Conservation (phyloP, 2,113 vertebrate genomes). For the Macaca fascicularis region T2T-MFA8v1.1 NC_088391.1:63548501-63549000, state of each 20-base stretch:
- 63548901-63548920: not conserved
- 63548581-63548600: not conserved
- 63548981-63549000: slow-evolving; percentile 36
- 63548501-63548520: slow-evolving; percentile 42
- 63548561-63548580: not conserved
- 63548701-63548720: not conserved
- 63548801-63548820: not conserved
- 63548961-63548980: slow-evolving; percentile 32
- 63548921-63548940: not conserved
- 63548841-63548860: not conserved
- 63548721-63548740: rapidly evolving
- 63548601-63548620: not conserved
- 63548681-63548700: not conserved
- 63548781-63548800: not conserved
- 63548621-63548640: not conserved
- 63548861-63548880: not conserved
- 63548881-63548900: not conserved
- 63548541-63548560: not conserved
- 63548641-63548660: not conserved
- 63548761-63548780: not conserved
- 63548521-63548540: not conserved
- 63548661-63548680: not conserved
- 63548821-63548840: not conserved
- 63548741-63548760: not conserved
- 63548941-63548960: slow-evolving; percentile 44